Evolutionary conservation across 2,888 invertebrate species (phyloP).

Genomic region (Pegoplata infirma): DNA sequence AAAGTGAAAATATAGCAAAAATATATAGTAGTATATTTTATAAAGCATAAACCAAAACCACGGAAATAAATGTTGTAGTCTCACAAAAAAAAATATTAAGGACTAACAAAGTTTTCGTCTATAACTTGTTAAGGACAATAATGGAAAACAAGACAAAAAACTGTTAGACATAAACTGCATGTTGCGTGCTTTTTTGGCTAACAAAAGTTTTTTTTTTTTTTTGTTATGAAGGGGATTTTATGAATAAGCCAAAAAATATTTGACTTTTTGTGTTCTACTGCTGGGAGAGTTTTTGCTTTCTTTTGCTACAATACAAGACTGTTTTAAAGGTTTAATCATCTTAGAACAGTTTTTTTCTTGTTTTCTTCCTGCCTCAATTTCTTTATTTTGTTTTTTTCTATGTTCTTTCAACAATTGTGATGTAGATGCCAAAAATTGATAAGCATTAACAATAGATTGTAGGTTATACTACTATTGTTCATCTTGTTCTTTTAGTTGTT

Average conservation of each 20-base stretch:
- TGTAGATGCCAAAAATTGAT: constrained; percentile 21
- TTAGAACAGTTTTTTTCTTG: not conserved
- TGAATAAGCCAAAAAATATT: constrained; percentile 12
- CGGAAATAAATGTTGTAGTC: constrained; percentile 4
- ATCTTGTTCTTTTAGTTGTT: constrained; percentile 4
- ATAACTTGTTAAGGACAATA: constrained; percentile 12
- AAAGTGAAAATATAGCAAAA: not conserved
- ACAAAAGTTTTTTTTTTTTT: not conserved
- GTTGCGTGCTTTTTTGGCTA: constrained; percentile 34
- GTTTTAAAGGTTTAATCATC: constrained; percentile 5
- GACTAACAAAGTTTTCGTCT: not conserved
- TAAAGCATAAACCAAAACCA: not conserved
- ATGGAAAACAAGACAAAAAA: constrained; percentile 15
- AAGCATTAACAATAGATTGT: constrained; percentile 26
- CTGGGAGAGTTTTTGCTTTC: not conserved
- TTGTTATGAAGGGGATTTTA: no score
- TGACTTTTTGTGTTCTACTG: no score
- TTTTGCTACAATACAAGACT: constrained; percentile 16
- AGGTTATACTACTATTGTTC: not conserved
- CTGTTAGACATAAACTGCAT: constrained; percentile 23
- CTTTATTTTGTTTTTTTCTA: not conserved
- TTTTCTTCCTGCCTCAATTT: not conserved
- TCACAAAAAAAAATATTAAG: not conserved
- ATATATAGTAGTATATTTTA: not conserved
- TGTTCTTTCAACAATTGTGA: not conserved